Percentiles rank a stretch among this genome's conserved stretches.
phyloP scores from a whole-genome alignment of 2,888 invertebrate genomes.

The Habrosyne pyritoides region DNA sequence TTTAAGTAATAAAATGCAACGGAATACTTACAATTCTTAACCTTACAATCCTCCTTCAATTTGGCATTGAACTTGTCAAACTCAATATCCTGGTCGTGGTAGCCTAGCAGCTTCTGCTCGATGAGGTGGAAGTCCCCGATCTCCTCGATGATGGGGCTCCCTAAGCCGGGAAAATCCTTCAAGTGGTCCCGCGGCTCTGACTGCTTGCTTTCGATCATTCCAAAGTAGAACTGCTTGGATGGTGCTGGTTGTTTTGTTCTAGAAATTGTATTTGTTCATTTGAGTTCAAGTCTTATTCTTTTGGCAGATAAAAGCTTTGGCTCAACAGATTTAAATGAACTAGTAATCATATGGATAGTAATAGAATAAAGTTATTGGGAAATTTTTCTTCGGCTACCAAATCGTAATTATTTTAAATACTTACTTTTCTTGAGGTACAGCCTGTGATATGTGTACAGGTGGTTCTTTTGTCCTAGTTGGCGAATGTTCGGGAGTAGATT shows the following conservation, averaged over 20 bases:
- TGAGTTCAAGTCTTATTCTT: too few species aligned
- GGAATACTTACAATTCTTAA: constrained; percentile 62
- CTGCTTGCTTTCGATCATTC: constrained; percentile 86
- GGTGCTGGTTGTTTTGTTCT: constrained; percentile 62
- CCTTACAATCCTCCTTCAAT: constrained; percentile 64
- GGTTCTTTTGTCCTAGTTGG: constrained; percentile 70
- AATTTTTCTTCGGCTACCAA: too few species aligned
- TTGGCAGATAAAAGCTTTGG: too few species aligned
- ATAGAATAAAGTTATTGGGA: too few species aligned
- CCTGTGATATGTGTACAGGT: constrained; percentile 25
- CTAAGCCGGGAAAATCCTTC: constrained; percentile 75
- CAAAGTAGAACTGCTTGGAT: constrained; percentile 88
- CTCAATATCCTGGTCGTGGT: constrained; percentile 70
- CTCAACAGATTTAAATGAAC: too few species aligned
- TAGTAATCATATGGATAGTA: too few species aligned
- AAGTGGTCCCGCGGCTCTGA: constrained; percentile 58
- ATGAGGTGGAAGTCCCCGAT: constrained; percentile 74
- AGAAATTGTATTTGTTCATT: constrained; percentile 22
- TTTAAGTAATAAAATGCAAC: neutral
- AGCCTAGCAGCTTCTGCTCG: constrained; percentile 71
- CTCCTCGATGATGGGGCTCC: constrained; percentile 76
- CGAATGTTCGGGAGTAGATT: constrained; percentile 85
- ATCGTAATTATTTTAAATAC: constrained; percentile 20
- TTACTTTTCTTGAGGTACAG: constrained; percentile 58
- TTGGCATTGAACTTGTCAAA: constrained; percentile 73